A percentile compares a stretch with the other conserved stretches of the same genome.
phyloP scores from a whole-genome alignment of 2,888 invertebrate genomes.

The Tanytarsus gracilentus region DNA sequence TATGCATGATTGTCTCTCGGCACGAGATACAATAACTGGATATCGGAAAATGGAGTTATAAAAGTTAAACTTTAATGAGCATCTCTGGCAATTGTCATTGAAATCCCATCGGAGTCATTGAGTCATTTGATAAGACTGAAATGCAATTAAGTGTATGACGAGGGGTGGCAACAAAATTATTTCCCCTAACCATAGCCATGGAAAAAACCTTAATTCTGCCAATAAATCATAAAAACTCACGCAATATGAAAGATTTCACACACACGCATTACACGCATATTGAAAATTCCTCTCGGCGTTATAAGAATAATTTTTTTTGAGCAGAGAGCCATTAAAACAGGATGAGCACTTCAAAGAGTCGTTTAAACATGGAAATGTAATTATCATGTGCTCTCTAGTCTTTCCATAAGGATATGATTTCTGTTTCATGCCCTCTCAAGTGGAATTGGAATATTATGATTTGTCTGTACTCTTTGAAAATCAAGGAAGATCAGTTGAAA shows the following conservation, averaged over 20 bases:
- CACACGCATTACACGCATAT: conserved; percentile 3
- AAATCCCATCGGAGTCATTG: conserved; percentile 27
- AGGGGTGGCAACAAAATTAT: neutral
- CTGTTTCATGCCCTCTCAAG: too few species aligned
- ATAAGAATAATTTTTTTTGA: neutral
- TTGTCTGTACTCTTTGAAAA: too few species aligned
- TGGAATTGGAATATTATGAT: too few species aligned
- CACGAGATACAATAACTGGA: conserved; percentile 16
- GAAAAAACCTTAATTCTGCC: neutral
- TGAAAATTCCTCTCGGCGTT: neutral
- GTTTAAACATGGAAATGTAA: conserved; percentile 28
- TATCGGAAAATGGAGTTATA: neutral
- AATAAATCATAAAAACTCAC: neutral
- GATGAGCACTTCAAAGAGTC: conserved; percentile 25
- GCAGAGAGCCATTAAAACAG: neutral
- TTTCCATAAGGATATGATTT: too few species aligned
- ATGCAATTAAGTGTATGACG: neutral
- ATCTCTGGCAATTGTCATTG: conserved; percentile 21
- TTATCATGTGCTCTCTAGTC: too few species aligned
- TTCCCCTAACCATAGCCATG: neutral
- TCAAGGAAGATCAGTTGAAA: too few species aligned
- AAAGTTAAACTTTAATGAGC: neutral
- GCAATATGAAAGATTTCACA: neutral
- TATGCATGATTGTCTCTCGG: conserved; percentile 22
- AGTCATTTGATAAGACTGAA: conserved; percentile 21